Evolutionary conservation across 2,797 vertebrate genomes (phyloP).

Genomic region (Neopelma chrysocephalum): DNA sequence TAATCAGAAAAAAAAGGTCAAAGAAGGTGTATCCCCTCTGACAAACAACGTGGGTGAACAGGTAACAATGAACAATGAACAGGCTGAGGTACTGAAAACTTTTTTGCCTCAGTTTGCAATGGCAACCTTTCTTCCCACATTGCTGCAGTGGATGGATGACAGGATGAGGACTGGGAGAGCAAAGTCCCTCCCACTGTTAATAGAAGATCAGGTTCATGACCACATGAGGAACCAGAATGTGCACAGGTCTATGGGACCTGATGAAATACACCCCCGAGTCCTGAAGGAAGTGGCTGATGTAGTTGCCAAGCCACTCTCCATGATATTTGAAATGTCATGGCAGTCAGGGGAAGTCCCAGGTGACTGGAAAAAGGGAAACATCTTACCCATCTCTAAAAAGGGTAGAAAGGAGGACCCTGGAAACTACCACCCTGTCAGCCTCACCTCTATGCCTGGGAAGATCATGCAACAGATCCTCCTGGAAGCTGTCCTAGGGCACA

Average conservation of each 20-base stretch:
- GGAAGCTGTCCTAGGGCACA: background rate
- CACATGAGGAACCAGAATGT: background rate
- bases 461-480: background rate
- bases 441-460: background rate
- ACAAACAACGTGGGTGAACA: background rate
- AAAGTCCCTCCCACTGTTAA: background rate
- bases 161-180: background rate
- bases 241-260: background rate
- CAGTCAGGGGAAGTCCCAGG: background rate
- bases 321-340: background rate
- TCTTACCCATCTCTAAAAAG: background rate
- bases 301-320: background rate
- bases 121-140: background rate
- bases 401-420: background rate
- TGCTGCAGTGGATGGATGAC: background rate
- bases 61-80: background rate
- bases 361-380: background rate
- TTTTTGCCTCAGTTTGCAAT: background rate
- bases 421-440: background rate
- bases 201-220: background rate
- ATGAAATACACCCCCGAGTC: background rate
- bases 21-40: background rate
- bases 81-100: background rate
- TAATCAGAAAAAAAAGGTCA: background rate
- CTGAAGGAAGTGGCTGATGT: background rate